Conservation (phyloP, 1,140 invertebrate species). For the Scaptodrosophila lebanonensis region DNA sequence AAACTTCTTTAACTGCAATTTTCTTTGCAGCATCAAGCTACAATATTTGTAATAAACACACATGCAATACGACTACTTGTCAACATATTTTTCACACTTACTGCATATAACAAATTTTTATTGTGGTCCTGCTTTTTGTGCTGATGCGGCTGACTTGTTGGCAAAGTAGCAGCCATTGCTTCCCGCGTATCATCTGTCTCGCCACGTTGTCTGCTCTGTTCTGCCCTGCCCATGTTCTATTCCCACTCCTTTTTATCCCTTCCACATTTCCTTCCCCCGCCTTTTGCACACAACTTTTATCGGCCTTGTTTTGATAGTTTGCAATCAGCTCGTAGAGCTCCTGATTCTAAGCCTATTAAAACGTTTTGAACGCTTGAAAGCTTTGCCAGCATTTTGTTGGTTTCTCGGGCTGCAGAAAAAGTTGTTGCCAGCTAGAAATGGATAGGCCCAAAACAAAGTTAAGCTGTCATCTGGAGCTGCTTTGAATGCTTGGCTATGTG, state of each 20-base stretch:
- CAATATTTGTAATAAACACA: too few species aligned
- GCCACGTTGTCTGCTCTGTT: too few species aligned
- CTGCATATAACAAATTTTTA: constrained; percentile 7
- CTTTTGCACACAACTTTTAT: constrained; percentile 42
- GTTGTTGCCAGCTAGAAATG: constrained; percentile 11
- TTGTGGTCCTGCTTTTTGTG: neutral
- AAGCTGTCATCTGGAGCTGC: constrained; percentile 6
- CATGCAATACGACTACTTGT: too few species aligned
- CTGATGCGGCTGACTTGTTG: constrained; percentile 12
- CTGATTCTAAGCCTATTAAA: constrained; percentile 66
- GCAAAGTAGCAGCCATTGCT: too few species aligned
- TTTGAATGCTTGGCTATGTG: neutral
- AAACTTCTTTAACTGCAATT: too few species aligned
- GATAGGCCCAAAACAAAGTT: constrained; percentile 33
- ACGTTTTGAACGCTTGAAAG: constrained; percentile 61
- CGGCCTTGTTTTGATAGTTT: constrained; percentile 70
- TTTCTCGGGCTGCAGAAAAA: constrained; percentile 31
- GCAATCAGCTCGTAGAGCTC: constrained; percentile 11
- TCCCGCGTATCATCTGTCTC: too few species aligned
- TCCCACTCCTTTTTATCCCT: too few species aligned
- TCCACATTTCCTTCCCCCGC: too few species aligned
- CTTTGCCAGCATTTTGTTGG: constrained; percentile 22
- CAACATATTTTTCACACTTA: too few species aligned
- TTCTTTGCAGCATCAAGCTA: too few species aligned
- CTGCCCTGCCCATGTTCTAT: too few species aligned